phyloP scores from a whole-genome alignment of 53 echinoderm and acorn worm species.

The Paracentrotus lividus region DNA sequence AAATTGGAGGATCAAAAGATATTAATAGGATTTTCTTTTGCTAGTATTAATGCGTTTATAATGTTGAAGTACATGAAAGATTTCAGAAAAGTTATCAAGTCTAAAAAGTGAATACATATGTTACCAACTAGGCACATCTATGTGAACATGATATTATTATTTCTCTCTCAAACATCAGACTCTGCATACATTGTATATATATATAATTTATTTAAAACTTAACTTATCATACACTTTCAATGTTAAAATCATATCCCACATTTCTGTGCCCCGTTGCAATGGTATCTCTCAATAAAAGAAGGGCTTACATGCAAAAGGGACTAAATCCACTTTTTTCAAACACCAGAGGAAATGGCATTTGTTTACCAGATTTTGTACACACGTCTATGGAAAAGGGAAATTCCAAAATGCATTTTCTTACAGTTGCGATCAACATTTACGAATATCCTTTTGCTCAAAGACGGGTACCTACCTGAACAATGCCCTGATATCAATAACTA shows the following conservation, averaged over 20 bases:
- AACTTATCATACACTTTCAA: background rate
- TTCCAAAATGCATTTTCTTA: too few species aligned
- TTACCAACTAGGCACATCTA: slow-evolving; percentile 13
- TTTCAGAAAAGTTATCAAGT: background rate
- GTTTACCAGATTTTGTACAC: too few species aligned
- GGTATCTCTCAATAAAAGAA: too few species aligned
- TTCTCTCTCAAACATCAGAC: background rate
- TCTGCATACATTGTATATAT: slow-evolving; percentile 31
- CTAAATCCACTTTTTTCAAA: too few species aligned
- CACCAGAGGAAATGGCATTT: too few species aligned
- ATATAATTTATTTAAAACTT: background rate
- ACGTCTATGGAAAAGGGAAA: too few species aligned
- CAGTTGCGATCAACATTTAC: too few species aligned
- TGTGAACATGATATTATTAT: background rate
- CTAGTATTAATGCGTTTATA: background rate
- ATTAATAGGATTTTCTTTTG: background rate
- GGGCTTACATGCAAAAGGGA: too few species aligned
- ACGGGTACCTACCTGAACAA: too few species aligned
- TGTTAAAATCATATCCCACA: too few species aligned
- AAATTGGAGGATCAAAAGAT: background rate
- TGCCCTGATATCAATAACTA: too few species aligned
- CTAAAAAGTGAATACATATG: slow-evolving; percentile 22
- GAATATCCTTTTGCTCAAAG: background rate
- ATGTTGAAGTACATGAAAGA: slow-evolving; percentile 17
- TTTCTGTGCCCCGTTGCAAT: too few species aligned